Conservation (phyloP, 2,888 invertebrate genomes). For the Cephus pulcher region DNA sequence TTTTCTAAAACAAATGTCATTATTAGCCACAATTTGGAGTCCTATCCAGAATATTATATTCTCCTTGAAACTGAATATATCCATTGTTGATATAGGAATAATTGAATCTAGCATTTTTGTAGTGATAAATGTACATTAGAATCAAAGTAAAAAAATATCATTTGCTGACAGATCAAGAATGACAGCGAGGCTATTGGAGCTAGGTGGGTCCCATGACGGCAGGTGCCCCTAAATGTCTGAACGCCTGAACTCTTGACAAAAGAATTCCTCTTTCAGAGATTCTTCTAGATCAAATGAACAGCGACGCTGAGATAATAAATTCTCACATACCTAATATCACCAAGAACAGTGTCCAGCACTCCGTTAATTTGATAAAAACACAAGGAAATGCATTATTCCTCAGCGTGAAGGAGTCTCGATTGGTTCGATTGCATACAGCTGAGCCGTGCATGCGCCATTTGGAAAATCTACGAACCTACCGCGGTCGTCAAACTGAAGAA, state of each 20-base stretch:
- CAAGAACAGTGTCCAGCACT: constrained; percentile 46
- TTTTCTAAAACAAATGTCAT: too few species aligned
- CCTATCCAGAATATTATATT: too few species aligned
- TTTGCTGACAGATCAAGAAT: constrained; percentile 30
- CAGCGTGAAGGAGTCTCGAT: constrained; percentile 38
- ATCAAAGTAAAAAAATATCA: constrained; percentile 14
- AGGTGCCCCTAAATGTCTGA: constrained; percentile 42
- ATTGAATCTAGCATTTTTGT: too few species aligned
- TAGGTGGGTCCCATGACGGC: constrained; percentile 51
- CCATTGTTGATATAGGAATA: too few species aligned
- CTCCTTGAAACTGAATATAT: too few species aligned
- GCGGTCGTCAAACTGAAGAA: constrained; percentile 37
- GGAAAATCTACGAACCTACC: constrained; percentile 48
- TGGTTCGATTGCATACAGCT: constrained; percentile 51
- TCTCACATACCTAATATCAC: constrained; percentile 46
- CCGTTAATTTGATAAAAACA: constrained; percentile 47
- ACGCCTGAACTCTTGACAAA: constrained; percentile 33
- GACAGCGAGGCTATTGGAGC: constrained; percentile 32
- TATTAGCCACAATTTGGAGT: too few species aligned
- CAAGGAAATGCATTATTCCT: constrained; percentile 50
- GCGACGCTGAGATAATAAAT: not conserved
- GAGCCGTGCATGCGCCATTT: constrained; percentile 64
- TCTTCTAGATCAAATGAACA: constrained; percentile 15
- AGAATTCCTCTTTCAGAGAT: constrained; percentile 32
- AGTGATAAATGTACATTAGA: too few species aligned